phyloP scores from a whole-genome alignment of 2,797 vertebrate species.

The Pseudocheirus occidentalis region DNA sequence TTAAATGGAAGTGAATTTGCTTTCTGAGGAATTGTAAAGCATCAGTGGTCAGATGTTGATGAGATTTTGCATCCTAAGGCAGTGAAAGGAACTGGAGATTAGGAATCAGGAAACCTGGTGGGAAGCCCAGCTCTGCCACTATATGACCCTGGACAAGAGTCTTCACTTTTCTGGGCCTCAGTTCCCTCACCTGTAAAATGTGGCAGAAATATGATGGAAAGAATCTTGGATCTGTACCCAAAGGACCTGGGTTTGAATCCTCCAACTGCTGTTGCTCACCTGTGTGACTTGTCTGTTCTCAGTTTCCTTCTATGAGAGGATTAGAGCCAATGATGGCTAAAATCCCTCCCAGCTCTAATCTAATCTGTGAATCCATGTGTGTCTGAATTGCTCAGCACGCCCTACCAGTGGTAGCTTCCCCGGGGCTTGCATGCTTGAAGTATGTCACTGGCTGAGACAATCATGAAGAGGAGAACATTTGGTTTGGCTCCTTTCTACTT shows the following conservation, averaged over 20 bases:
- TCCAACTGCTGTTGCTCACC: neutral
- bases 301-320: neutral
- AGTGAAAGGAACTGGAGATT: neutral
- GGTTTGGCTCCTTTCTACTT: neutral
- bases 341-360: neutral
- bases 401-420: neutral
- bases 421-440: neutral
- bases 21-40: neutral
- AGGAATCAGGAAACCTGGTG: neutral
- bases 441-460: neutral
- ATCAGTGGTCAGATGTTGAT: neutral
- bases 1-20: neutral
- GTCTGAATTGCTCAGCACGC: neutral
- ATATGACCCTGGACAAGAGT: neutral
- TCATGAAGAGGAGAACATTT: neutral
- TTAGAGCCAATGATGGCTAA: neutral
- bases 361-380: neutral
- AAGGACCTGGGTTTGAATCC: neutral
- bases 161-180: neutral
- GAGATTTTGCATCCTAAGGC: neutral
- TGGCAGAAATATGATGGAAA: neutral
- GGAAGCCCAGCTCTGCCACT: neutral
- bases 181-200: neutral
- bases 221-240: neutral
- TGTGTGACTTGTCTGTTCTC: neutral